These are phyloP conservation scores for Crossocerus cetratus DNA, from an alignment of 2,888 invertebrate species.

Conservation along the genomic window DNA sequence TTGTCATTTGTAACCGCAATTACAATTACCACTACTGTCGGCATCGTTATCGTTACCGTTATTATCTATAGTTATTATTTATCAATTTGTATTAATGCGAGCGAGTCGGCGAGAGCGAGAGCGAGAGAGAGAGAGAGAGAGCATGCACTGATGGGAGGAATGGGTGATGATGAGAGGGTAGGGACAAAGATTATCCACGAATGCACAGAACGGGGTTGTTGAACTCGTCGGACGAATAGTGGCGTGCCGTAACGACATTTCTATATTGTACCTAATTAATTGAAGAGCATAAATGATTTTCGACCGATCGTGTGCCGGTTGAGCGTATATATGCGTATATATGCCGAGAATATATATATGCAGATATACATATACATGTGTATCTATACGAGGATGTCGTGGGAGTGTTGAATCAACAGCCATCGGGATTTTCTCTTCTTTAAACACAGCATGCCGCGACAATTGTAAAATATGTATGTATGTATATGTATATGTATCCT, in stretches of 20 bases:
- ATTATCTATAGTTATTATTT: conserved; percentile 46
- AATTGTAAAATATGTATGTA: not conserved
- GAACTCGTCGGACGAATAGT: conserved; percentile 20
- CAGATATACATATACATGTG: too few species aligned
- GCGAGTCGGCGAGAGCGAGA: conserved; percentile 23
- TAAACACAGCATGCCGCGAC: not conserved
- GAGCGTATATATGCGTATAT: too few species aligned
- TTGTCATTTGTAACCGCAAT: conserved; percentile 17
- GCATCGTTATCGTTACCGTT: conserved; percentile 30
- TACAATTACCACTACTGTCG: conserved; percentile 34
- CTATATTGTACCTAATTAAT: conserved; percentile 55
- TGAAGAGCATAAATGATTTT: too few species aligned
- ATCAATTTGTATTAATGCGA: conserved; percentile 48
- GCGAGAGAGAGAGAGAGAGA: conserved; percentile 16
- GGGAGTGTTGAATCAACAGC: too few species aligned
- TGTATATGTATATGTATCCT: not conserved
- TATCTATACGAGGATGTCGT: too few species aligned
- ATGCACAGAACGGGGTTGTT: conserved; percentile 10
- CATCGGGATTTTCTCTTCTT: not conserved
- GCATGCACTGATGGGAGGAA: conserved; percentile 3
- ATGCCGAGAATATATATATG: too few species aligned
- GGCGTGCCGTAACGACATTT: conserved; percentile 38
- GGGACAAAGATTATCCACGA: conserved; percentile 18
- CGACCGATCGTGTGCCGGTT: too few species aligned
- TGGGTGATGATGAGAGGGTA: conserved; percentile 3